Base-by-base conservation (phyloP, 2,888 invertebrate genomes). In the Drosophila rubida region DNA sequence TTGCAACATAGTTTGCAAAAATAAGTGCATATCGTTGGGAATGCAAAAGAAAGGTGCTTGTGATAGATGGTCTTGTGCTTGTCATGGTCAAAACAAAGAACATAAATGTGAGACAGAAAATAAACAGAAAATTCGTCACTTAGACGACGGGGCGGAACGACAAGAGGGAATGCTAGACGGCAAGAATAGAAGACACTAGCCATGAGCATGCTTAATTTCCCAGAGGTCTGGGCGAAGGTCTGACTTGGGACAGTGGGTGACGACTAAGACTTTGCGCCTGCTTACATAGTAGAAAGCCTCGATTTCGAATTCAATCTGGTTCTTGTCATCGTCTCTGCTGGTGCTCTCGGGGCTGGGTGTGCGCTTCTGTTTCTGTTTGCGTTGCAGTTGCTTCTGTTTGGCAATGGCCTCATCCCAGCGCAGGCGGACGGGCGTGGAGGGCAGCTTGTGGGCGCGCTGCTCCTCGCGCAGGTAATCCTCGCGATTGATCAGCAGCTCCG, bases 231-330 rank as follows among this genome's bases (percentile, higher is more conserved):
- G 68, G 75, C 68, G 66, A 78, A 71, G 82, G 72, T 67, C 50
- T 8, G n/a, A 4, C 32, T 32, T 25, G 19, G 19, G 19, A n/a
- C 19, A n/a, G n/a, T n/a, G n/a, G n/a, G n/a, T n/a, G n/a, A n/a
- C n/a, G n/a, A n/a, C n/a, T n/a, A n/a, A n/a, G n/a, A n/a, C n/a
- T n/a, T n/a, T 9, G 5, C n/a, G 11, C 32, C 22, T 70, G 90
- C 91, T 91, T 89, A 91, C 91, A 89, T 91, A 90, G 83, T 90
- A 91, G 71, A 91, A 91, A 49, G 91, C 87, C 78, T 91, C 91
- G 65, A 91, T 91, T 78, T 91, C 91, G 64, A 89, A 83, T 69
- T 91, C 91, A 72, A 91, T 80, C 71, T 90, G 88, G 61, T 85
- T 90, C 55, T 90, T 89, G 70, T 83, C 87, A 72, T 91, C 90